Evolutionary conservation across 2,113 vertebrate species (phyloP).

Genomic region (Sapajus apella): DNA sequence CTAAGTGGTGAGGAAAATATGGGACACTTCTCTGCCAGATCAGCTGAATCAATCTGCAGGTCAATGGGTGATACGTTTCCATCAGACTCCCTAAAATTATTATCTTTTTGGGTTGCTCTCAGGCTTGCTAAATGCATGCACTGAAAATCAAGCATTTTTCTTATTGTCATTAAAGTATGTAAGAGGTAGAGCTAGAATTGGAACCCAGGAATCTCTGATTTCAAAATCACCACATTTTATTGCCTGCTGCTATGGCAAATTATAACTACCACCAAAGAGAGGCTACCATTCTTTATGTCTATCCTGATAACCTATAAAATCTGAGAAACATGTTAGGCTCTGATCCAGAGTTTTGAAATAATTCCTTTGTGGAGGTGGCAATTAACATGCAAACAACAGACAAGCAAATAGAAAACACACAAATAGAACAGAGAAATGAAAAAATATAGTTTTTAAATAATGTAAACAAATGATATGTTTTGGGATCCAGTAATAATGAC

Average conservation of each 20-base stretch:
- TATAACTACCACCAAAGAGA: neutral
- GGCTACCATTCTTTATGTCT: neutral
- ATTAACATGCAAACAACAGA: neutral
- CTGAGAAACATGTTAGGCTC: neutral
- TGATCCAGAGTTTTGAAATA: slow-evolving; percentile 5
- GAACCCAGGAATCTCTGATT: neutral
- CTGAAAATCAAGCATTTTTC: slow-evolving; percentile 11
- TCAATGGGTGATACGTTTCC: neutral
- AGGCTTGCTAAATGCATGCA: neutral
- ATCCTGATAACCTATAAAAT: neutral
- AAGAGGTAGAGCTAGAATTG: neutral
- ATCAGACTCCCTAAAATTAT: neutral
- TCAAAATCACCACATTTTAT: slow-evolving; percentile 16
- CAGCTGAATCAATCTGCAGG: neutral
- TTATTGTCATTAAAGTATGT: neutral
- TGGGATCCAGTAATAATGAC: neutral
- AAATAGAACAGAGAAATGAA: neutral
- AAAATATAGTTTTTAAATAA: neutral
- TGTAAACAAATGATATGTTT: neutral
- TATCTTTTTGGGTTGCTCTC: neutral
- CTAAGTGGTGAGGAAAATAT: neutral
- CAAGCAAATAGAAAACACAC: neutral
- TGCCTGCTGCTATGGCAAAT: neutral
- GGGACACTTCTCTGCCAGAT: neutral
- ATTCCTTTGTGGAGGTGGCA: neutral